phyloP scores from a whole-genome alignment of 2,888 invertebrate genomes.

The Stenchaetothrips biformis region DNA sequence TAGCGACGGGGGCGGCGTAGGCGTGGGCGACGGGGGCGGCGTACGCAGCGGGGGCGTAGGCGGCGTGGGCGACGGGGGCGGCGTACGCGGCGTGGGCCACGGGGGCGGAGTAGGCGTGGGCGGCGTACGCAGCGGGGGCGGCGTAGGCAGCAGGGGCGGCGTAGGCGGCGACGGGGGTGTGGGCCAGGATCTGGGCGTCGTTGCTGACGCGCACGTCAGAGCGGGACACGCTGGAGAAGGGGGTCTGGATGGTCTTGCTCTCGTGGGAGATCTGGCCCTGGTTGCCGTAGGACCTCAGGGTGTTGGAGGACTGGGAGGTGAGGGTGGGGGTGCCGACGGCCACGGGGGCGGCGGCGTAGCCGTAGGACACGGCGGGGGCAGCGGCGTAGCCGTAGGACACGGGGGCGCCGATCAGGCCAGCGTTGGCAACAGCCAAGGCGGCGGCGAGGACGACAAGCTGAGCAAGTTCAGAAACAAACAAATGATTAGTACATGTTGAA shows the following conservation, averaged over 20 bases:
- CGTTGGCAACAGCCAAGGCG: constrained; percentile 1
- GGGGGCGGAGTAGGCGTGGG: constrained; percentile 41
- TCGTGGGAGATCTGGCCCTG: constrained; percentile 62
- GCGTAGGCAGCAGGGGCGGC: constrained; percentile 40
- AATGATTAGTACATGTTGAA: too few species aligned
- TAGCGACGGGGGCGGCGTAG: constrained; percentile 40
- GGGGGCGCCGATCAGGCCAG: constrained; percentile 3
- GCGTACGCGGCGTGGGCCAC: constrained; percentile 42
- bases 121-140: constrained; percentile 46
- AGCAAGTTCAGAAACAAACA: neutral
- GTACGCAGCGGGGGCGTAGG: constrained; percentile 39
- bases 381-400: constrained; percentile 19
- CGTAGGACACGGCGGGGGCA: constrained; percentile 15
- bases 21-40: constrained; percentile 35
- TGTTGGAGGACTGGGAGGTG: constrained; percentile 57
- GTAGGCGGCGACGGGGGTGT: constrained; percentile 43
- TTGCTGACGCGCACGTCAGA: constrained; percentile 66
- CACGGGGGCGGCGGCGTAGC: constrained; percentile 21
- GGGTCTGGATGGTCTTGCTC: constrained; percentile 65
- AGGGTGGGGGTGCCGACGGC: constrained; percentile 42
- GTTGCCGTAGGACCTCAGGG: constrained; percentile 59
- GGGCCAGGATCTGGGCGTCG: constrained; percentile 47
- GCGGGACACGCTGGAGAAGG: constrained; percentile 66
- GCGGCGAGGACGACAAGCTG: constrained; percentile 5
- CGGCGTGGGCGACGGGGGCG: constrained; percentile 43